Base-by-base conservation (phyloP, 2,797 vertebrate genomes). In the Pantherophis alleghaniensis region DNA sequence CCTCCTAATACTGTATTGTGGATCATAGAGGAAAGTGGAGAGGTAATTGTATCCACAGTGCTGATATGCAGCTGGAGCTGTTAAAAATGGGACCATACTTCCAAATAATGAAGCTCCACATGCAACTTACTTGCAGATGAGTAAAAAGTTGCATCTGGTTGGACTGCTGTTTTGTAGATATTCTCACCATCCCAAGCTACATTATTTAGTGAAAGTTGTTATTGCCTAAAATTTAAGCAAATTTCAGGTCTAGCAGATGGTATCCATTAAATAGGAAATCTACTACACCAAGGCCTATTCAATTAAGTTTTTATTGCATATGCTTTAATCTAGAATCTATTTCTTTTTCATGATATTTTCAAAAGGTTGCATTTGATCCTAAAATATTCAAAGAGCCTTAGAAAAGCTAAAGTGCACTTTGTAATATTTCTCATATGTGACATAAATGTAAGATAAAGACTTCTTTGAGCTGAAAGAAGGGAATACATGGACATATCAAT, bases 271-370 rank as follows among this genome's bases (percentile, higher is more conserved):
- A 69, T 74, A 74, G n/a, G n/a, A 37, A 74, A 74, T 74, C 14
- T 74, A 18, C 14, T 74, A 37, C 66, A 74, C 14, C 14, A 32
- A 74, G 66, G 66, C 66, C 6, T 74, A 32, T 63, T 63, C 28
- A 63, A 63, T 63, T 63, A 63, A 12, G 26, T 12, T 32, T 74
- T 37, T 37, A 74, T 32, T 32, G n/a, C 7, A 74, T 74, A 74
- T 69, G 63, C 63, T 69, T 69, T 69, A 32, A 74, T 32, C 87
- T 86, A 59, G 90, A 88, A n/a, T 37, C 5, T 66, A 4, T 91
- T 93, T 91, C 22, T 4, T 59, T 91, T 91, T 90, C 47, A 91
- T 66, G 55, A 86, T 59, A 91, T 74, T 92, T 91, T 89, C 32
- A 92, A 90, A 94, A 59, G 13, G 24, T 90, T 56, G 59, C 22